These are phyloP conservation scores for Leptarthrus brevirostris DNA, from an alignment of 2,888 invertebrate genomes.

Conservation along the genomic window DNA sequence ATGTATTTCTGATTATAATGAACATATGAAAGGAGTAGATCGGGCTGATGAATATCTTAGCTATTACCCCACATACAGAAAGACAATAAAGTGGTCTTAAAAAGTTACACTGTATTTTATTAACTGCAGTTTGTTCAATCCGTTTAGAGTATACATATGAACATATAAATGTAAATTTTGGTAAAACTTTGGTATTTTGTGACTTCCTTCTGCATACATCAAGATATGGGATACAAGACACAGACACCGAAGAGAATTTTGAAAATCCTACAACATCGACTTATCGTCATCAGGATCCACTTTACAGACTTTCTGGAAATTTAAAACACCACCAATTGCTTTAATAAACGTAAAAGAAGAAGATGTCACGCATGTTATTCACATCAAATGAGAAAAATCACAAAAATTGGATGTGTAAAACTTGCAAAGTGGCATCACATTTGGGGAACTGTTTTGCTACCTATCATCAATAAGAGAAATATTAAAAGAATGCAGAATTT, in stretches of 20 bases:
- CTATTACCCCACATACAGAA: not conserved
- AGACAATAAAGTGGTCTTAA: not conserved
- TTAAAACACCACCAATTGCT: not conserved
- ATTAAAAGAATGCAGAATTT: too few relatives aligned
- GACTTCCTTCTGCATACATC: not conserved
- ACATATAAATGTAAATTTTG: not conserved
- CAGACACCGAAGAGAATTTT: not conserved
- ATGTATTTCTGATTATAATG: not conserved
- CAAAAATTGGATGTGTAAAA: too few relatives aligned
- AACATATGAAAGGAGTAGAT: slow-evolving; percentile 3
- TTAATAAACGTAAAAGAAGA: slow-evolving; percentile 23
- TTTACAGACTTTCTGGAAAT: slow-evolving; percentile 5
- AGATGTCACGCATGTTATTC: slow-evolving; percentile 12
- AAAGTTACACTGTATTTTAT: slow-evolving; percentile 11
- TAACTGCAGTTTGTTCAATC: not conserved
- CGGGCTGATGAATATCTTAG: not conserved
- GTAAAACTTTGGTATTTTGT: not conserved
- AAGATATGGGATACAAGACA: not conserved
- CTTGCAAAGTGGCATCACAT: too few relatives aligned
- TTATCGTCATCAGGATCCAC: not conserved
- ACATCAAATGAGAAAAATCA: not conserved
- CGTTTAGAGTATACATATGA: not conserved
- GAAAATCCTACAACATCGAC: not conserved
- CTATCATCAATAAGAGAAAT: too few relatives aligned
- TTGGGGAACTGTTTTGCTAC: too few relatives aligned